phyloP scores from a whole-genome alignment of 2,888 invertebrate genomes.

The Eupithecia exiguata region DNA sequence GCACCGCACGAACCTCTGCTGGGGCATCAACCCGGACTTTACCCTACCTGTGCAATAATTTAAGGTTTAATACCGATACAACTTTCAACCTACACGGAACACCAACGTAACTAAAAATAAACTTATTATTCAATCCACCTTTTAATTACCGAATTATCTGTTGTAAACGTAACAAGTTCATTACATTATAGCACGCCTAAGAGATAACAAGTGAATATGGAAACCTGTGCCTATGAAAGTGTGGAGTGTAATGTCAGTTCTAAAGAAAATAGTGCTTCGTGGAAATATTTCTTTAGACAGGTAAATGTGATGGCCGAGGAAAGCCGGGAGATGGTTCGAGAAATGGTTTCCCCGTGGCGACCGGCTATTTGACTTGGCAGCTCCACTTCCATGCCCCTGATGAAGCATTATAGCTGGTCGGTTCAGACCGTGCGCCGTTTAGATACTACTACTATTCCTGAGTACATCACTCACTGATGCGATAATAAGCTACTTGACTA shows the following conservation, averaged over 20 bases:
- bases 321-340: background rate
- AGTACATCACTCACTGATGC: too few species aligned
- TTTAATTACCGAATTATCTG: background rate
- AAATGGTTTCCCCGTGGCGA: background rate
- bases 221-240: constrained; percentile 1
- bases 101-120: background rate
- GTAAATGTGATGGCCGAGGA: background rate
- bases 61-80: background rate
- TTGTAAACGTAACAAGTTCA: background rate
- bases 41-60: background rate
- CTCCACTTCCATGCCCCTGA: too few species aligned
- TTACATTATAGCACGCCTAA: background rate
- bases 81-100: constrained; percentile 2
- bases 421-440: background rate
- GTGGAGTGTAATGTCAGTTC: constrained; percentile 2
- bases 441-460: too few species aligned
- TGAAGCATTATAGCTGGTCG: background rate
- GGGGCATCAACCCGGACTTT: background rate
- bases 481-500: too few species aligned
- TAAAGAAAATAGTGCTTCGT: background rate
- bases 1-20: background rate
- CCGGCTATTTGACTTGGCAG: too few species aligned
- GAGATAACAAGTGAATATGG: background rate
- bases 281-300: constrained; percentile 10
- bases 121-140: background rate